These are phyloP conservation scores for Prostheceraeus crozeri DNA, from an alignment of 2,888 invertebrate genomes.

Conservation along the genomic window DNA sequence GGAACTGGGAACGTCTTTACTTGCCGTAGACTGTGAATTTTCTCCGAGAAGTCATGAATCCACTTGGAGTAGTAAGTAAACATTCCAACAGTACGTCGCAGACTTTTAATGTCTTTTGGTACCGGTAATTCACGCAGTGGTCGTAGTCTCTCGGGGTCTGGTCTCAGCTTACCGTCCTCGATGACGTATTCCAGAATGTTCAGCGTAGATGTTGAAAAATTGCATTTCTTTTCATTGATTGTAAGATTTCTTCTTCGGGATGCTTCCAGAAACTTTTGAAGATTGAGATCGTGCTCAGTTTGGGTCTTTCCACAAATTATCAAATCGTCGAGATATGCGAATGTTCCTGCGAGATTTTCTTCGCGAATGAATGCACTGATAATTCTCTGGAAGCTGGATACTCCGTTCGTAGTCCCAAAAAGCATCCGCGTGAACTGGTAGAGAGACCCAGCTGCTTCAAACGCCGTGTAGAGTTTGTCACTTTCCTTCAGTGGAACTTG, in stretches of 20 bases:
- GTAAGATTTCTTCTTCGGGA: slow-evolving; percentile 1
- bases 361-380: slow-evolving; percentile 2
- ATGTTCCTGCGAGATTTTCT: slow-evolving; percentile 20
- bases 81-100: slow-evolving; percentile 3
- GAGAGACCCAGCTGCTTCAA: slow-evolving; percentile 23
- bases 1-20: neutral
- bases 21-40: neutral
- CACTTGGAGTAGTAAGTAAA: slow-evolving; percentile 10
- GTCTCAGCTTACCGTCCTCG: neutral
- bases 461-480: neutral
- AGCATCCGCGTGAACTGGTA: slow-evolving; percentile 17
- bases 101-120: neutral
- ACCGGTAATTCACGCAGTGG: neutral
- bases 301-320: slow-evolving; percentile 15
- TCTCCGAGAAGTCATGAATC: slow-evolving; percentile 22
- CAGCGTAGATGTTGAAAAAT: neutral
- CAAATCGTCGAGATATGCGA: slow-evolving; percentile 11
- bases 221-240: slow-evolving; percentile 16
- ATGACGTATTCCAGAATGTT: slow-evolving; percentile 25
- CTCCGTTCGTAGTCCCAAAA: slow-evolving; percentile 28
- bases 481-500: slow-evolving; percentile 6
- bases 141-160: slow-evolving; percentile 4
- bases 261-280: slow-evolving; percentile 21
- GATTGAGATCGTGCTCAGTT: slow-evolving; percentile 9
- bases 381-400: slow-evolving; percentile 22